Evolutionary conservation across 1,140 invertebrate genomes (phyloP), one percentile per base, ranked within the genome.

Genomic region (Adoxophyes honmai): DNA sequence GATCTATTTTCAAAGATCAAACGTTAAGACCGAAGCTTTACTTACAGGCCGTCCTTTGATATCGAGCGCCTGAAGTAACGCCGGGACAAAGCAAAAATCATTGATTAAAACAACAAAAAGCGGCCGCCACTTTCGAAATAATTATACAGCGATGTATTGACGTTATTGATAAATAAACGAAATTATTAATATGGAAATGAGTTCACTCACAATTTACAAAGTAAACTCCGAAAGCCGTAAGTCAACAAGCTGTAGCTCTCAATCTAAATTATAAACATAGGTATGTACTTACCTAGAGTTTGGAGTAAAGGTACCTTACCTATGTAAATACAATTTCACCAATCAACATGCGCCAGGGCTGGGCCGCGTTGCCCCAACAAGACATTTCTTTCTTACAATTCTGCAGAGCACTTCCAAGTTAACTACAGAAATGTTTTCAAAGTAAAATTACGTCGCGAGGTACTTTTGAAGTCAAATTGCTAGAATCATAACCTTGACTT

Each of bases 1-100:
- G 16, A 48, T 48, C 42, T 48, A 48, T 48, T 48, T 48, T 48
- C 42, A 33, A 48, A 48, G 42, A 48, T 48, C 21, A 33, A 48
- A 48, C n/a, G 42, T 28, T 48, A 28, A 48, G 18, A 48, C 39
- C 39, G 13, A 42, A 21, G 39, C 18, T 48, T 48, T 48, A 33
- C 18, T 44, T 48, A 48, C 42, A 21, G 21, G 15, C n/a, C 18
- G 42, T 18, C 28, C 42, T 48, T 48, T 48, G 42, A 48, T 48
- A 48, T 48, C 42, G 42, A 48, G 21, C 42, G 21, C 42, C 18
- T 18, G 10, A 48, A 48, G 21, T 48, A 33, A 48, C 8, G 21
- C 11, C 21, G 42, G 18, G 42, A 48, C 42, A 48, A 48, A 28
- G 18, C 18, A 18, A 33, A 48, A 48, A 48, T 48, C 4, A 33